A percentile compares a stretch with the other conserved stretches of the same genome.
These are phyloP conservation scores for Athalia rosae DNA, from an alignment of 2,888 invertebrate species.

Conservation along the genomic window DNA sequence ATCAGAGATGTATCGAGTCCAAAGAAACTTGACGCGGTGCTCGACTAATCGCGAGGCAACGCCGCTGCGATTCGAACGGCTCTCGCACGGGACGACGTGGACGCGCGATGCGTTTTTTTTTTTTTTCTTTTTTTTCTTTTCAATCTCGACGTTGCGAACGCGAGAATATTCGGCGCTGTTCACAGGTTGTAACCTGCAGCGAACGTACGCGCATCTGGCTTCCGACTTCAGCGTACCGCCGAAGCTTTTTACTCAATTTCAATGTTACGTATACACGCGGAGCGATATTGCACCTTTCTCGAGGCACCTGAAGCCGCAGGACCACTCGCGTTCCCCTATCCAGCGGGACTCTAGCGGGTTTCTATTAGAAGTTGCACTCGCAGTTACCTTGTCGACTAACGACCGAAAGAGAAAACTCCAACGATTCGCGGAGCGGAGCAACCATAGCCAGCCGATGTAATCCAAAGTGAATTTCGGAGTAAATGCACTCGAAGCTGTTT, in stretches of 20 bases:
- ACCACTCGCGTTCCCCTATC: constrained; percentile 47
- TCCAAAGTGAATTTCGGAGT: constrained; percentile 65
- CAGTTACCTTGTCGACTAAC: constrained; percentile 62
- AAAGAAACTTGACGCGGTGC: not conserved
- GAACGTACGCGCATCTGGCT: no score
- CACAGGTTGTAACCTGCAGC: no score
- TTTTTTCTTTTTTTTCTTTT: not conserved
- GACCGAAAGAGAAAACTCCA: constrained; percentile 63
- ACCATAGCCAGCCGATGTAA: constrained; percentile 54
- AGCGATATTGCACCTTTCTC: constrained; percentile 6
- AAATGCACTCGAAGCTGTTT: constrained; percentile 55
- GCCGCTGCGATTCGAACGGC: not conserved
- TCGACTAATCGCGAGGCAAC: not conserved
- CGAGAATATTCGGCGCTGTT: no score
- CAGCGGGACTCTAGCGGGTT: constrained; percentile 59
- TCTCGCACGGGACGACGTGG: no score
- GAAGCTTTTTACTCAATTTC: not conserved
- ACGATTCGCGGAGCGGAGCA: constrained; percentile 51
- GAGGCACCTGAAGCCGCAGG: constrained; percentile 45
- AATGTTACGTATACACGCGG: not conserved
- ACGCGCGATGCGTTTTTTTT: not conserved
- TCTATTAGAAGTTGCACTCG: constrained; percentile 58
- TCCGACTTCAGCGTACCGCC: no score
- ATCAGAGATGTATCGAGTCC: constrained; percentile 57
- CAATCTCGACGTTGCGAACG: not conserved